These are phyloP conservation scores for Tetraodon nigroviridis DNA, from an alignment of 2,113 vertebrate genomes.

Conservation along the genomic window DNA sequence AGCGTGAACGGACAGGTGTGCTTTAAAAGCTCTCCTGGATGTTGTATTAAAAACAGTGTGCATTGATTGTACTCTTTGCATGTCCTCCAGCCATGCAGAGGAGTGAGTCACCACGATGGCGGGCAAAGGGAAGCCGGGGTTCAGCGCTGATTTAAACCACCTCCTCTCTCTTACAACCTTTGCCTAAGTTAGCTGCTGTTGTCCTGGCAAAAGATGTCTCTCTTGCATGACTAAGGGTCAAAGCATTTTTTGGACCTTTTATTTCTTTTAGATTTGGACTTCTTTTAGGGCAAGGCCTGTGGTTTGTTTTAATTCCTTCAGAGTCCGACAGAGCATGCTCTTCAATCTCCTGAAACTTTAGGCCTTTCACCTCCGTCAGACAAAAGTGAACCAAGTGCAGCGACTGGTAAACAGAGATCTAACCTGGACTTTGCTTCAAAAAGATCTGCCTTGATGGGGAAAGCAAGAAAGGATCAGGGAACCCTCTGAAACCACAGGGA, in stretches of 20 bases:
- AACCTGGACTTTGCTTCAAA: slow-evolving; percentile 12
- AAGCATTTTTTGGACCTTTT: neutral
- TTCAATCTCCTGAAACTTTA: slow-evolving; percentile 15
- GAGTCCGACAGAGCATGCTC: too few species aligned
- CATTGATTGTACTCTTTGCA: slow-evolving; percentile 41
- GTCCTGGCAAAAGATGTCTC: slow-evolving; percentile 24
- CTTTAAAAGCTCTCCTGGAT: slow-evolving; percentile 33
- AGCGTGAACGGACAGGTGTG: slow-evolving; percentile 57
- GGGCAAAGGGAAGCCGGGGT: slow-evolving; percentile 49
- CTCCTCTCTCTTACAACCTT: neutral
- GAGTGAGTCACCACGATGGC: slow-evolving; percentile 39
- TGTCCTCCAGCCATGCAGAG: slow-evolving; percentile 49
- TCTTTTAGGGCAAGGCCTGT: neutral
- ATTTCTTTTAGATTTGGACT: neutral
- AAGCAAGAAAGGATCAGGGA: slow-evolving; percentile 41
- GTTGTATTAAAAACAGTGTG: slow-evolving; percentile 12
- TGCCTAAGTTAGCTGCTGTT: slow-evolving; percentile 8
- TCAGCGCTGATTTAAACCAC: slow-evolving; percentile 46
- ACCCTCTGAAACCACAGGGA: slow-evolving; percentile 18
- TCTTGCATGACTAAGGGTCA: slow-evolving; percentile 4
- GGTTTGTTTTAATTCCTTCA: slow-evolving; percentile 7
- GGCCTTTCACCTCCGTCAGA: slow-evolving; percentile 26
- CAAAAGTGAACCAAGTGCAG: slow-evolving; percentile 33
- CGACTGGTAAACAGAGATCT: slow-evolving; percentile 38
- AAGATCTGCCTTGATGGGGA: slow-evolving; percentile 34